A percentile compares a stretch with the other conserved stretches of the same genome.
Evolutionary conservation across 2,888 invertebrate species (phyloP).

Genomic region (Encarsia formosa): DNA sequence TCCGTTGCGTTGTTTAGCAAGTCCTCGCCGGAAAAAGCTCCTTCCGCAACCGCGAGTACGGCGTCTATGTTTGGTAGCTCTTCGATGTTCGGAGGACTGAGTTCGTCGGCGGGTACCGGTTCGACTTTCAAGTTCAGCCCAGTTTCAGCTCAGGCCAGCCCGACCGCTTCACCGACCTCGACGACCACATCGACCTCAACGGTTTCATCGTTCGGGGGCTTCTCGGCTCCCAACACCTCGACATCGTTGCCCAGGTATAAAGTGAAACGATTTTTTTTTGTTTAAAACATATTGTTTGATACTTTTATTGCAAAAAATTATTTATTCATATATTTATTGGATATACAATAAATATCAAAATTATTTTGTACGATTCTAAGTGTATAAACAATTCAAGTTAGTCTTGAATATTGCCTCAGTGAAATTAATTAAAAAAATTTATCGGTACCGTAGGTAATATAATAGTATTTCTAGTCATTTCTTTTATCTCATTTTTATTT

Average conservation of each 20-base stretch:
- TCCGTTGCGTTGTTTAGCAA: not conserved
- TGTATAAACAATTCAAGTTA: too few relatives aligned
- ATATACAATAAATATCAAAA: too few relatives aligned
- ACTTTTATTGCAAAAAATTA: too few relatives aligned
- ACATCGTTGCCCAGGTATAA: not conserved
- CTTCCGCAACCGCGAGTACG: not conserved
- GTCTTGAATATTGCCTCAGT: too few relatives aligned
- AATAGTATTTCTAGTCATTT: not conserved
- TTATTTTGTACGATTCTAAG: too few relatives aligned
- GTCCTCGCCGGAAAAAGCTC: not conserved
- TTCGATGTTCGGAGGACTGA: constrained; percentile 9
- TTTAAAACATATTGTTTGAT: too few relatives aligned
- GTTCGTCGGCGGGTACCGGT: not conserved
- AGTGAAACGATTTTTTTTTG: too few relatives aligned
- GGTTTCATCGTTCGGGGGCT: not conserved
- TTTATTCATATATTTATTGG: too few relatives aligned
- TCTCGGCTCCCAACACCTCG: not conserved
- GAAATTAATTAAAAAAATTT: too few relatives aligned
- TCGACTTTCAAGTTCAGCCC: constrained; percentile 15
- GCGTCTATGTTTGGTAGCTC: not conserved
- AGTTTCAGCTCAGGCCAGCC: not conserved
- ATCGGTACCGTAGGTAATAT: too few relatives aligned
- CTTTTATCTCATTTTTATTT: not conserved
- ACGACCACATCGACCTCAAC: constrained; percentile 7
- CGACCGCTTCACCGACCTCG: not conserved